Evolutionary conservation across 2,888 invertebrate genomes (phyloP).

Genomic region (Eulithis prunata): DNA sequence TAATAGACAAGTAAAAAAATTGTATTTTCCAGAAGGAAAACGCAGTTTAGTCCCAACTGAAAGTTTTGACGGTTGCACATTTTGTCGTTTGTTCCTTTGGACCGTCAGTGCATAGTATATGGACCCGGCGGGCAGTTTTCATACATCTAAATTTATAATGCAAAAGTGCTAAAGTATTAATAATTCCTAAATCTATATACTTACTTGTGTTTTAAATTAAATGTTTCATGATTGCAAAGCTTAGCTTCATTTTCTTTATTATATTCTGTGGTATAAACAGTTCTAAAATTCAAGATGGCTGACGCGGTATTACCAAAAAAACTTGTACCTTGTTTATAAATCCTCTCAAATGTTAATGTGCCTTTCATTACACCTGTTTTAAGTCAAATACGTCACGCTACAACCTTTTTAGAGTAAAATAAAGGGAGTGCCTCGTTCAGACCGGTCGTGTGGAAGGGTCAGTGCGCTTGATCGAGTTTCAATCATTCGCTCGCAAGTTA

Average conservation of each 20-base stretch:
- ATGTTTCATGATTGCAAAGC: background rate
- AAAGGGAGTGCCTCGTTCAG: slow-evolving; percentile 24
- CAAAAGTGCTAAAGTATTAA: background rate
- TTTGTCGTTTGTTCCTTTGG: too few species aligned
- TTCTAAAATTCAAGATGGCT: slow-evolving; percentile 8
- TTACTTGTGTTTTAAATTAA: background rate
- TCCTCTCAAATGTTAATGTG: slow-evolving; percentile 29
- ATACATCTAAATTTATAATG: too few species aligned
- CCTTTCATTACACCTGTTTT: slow-evolving; percentile 33
- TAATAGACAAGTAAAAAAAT: too few species aligned
- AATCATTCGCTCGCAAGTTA: slow-evolving; percentile 14
- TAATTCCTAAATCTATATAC: background rate
- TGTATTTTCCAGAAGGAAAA: too few species aligned
- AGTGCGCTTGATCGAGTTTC: slow-evolving; percentile 17
- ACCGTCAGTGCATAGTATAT: too few species aligned
- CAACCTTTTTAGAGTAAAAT: slow-evolving; percentile 23
- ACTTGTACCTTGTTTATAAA: slow-evolving; percentile 13
- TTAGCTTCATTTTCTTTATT: background rate
- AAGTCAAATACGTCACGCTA: slow-evolving; percentile 16
- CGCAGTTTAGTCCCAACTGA: too few species aligned
- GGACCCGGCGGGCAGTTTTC: too few species aligned
- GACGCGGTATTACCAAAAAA: slow-evolving; percentile 16
- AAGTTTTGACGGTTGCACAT: too few species aligned
- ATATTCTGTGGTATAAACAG: background rate
- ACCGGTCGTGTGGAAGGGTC: slow-evolving; percentile 25